Evolutionary conservation across 2,797 vertebrate species (phyloP).

Genomic region (Manis crassicaudata): DNA sequence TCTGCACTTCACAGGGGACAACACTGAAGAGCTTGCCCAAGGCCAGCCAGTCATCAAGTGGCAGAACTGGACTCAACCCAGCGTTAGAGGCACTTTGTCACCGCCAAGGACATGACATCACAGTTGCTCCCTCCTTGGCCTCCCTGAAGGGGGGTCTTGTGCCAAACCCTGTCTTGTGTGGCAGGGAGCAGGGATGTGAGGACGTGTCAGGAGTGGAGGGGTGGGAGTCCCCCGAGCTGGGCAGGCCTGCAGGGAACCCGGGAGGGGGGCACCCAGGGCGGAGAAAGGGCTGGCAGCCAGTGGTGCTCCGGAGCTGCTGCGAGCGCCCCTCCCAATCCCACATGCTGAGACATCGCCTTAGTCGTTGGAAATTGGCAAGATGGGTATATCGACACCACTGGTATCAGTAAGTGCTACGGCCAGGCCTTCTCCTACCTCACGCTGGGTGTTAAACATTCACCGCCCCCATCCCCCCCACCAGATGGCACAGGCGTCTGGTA

Average conservation of each 20-base stretch:
- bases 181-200: neutral
- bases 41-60: neutral
- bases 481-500: neutral
- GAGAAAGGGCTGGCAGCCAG: neutral
- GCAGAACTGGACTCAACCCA: neutral
- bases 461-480: neutral
- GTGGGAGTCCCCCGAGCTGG: neutral
- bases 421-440: neutral
- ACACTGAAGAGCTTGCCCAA: neutral
- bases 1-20: neutral
- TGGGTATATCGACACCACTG: neutral
- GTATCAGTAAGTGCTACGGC: neutral
- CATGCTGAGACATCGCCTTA: accelerated
- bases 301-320: neutral
- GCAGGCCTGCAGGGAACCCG: neutral
- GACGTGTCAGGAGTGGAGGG: too few relatives aligned
- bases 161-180: neutral
- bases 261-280: neutral
- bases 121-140: neutral
- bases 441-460: neutral
- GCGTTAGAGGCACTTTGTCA: neutral
- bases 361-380: accelerated
- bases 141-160: neutral
- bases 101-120: neutral
- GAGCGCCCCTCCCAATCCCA: accelerated